These are phyloP conservation scores for Pitangus sulphuratus DNA, from an alignment of 2,797 vertebrate species.

Conservation along the genomic window DNA sequence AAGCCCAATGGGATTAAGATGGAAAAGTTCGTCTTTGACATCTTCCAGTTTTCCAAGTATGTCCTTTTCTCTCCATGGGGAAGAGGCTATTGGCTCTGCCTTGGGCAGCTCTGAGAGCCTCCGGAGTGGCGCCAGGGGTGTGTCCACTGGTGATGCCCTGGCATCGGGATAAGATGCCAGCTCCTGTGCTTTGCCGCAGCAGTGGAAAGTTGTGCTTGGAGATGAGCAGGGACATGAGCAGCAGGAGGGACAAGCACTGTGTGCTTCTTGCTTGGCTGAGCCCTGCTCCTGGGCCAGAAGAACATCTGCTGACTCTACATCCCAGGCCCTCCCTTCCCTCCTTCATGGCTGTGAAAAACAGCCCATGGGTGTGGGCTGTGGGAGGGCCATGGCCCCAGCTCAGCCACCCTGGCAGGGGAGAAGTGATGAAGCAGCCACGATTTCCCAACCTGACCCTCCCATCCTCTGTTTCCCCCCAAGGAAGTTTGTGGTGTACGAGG, in stretches of 20 bases:
- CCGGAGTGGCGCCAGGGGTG: not conserved
- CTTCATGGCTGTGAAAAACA: not conserved
- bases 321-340: not conserved
- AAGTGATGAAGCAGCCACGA: not conserved
- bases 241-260: fast-evolving
- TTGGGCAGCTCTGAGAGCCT: not conserved
- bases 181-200: not conserved
- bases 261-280: not conserved
- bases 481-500: slow-evolving; percentile 93
- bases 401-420: not conserved
- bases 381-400: fast-evolving
- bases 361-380: fast-evolving
- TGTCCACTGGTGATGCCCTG: fast-evolving
- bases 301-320: not conserved
- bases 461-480: slow-evolving; percentile 70
- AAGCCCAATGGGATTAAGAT: slow-evolving; percentile 99
- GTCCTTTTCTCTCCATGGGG: slow-evolving; percentile 2
- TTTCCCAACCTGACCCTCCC: not conserved
- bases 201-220: fast-evolving
- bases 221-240: not conserved
- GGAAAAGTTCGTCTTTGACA: slow-evolving; percentile 99
- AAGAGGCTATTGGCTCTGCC: not conserved
- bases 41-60: slow-evolving; percentile 98
- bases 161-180: not conserved
- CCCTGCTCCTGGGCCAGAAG: not conserved